Evolutionary conservation across 2,113 vertebrate species (phyloP).

Genomic region (Crotalus tigris): DNA sequence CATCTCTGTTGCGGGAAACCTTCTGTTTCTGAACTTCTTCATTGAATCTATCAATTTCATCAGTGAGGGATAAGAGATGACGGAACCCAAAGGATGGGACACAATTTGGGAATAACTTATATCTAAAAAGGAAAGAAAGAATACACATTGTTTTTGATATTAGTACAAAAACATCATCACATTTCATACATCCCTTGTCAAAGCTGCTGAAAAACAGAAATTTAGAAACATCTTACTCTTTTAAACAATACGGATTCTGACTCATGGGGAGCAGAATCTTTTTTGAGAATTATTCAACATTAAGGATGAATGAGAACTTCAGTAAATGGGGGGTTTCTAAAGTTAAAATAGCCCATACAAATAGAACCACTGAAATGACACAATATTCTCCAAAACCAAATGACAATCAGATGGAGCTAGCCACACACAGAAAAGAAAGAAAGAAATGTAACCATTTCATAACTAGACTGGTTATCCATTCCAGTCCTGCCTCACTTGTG

Average conservation of each 20-base stretch:
- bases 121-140: slow-evolving; percentile 69
- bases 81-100: slow-evolving; percentile 95
- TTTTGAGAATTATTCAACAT: neutral
- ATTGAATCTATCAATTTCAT: slow-evolving; percentile 91
- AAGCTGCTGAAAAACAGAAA: neutral
- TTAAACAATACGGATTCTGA: neutral
- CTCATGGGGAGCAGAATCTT: neutral
- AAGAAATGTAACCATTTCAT: neutral
- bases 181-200: neutral
- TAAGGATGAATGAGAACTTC: neutral
- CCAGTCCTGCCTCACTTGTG: neutral
- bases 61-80: slow-evolving; percentile 90
- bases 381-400: neutral
- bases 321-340: neutral
- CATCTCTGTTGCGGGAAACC: slow-evolving; percentile 93
- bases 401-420: neutral
- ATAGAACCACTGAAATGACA: neutral
- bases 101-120: slow-evolving; percentile 89
- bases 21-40: slow-evolving; percentile 94
- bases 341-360: neutral
- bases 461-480: neutral
- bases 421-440: neutral
- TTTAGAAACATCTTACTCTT: neutral
- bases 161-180: neutral
- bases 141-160: neutral